These are phyloP conservation scores for Poeciliopsis infans DNA, from an alignment of 2,797 vertebrate genomes.

Conservation along the genomic window DNA sequence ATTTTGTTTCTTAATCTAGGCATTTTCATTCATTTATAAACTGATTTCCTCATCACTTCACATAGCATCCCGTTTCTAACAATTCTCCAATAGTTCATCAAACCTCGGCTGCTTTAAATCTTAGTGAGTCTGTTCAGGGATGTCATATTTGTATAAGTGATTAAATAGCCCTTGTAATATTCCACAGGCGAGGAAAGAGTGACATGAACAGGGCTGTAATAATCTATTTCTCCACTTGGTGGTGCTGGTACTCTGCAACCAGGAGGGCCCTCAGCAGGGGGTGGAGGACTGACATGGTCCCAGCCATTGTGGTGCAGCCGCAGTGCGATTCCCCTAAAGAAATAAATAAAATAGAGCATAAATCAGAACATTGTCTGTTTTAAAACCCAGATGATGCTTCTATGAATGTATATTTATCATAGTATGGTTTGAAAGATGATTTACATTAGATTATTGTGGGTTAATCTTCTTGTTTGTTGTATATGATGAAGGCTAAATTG, in stretches of 20 bases:
- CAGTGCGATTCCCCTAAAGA: constrained; percentile 47
- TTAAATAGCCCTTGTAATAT: constrained; percentile 60
- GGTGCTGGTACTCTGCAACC: constrained; percentile 59
- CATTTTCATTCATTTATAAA: constrained; percentile 10
- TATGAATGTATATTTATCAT: constrained; percentile 1
- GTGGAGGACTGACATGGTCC: constrained; percentile 10
- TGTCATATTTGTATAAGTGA: constrained; percentile 40
- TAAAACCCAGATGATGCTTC: constrained; percentile 12
- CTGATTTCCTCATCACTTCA: constrained; percentile 21
- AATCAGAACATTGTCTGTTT: constrained; percentile 6
- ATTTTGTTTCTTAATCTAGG: neutral
- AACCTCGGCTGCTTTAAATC: constrained; percentile 20
- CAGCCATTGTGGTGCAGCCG: constrained; percentile 46
- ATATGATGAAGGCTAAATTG: neutral
- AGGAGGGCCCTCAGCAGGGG: neutral
- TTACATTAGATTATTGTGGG: neutral
- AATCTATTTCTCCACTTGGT: constrained; percentile 56
- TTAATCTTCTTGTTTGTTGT: neutral
- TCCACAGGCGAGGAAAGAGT: constrained; percentile 34
- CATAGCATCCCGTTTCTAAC: constrained; percentile 6
- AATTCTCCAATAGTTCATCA: constrained; percentile 22
- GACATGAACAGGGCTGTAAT: constrained; percentile 18
- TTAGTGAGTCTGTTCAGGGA: constrained; percentile 29
- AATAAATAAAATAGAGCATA: neutral
- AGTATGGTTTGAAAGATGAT: neutral